Evolutionary conservation across 2,888 invertebrate species (phyloP), one percentile per base, ranked within the genome.

Genomic region (Andrena praecox): DNA sequence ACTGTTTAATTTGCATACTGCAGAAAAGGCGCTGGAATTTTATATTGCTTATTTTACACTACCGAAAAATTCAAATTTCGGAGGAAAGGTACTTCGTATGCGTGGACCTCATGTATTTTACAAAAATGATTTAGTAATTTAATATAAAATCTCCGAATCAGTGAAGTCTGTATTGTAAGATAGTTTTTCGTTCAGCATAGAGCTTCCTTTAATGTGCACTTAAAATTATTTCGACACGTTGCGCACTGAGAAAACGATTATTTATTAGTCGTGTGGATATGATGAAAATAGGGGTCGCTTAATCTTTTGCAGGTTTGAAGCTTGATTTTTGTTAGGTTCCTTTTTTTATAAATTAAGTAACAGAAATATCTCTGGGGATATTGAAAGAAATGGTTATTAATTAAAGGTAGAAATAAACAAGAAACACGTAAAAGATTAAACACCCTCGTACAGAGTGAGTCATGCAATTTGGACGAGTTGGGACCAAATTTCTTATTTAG

Each of bases 121-220:
- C 29, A 60, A n/a, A 33, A 60, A 8, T 8, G 4, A 54, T 2
- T 29, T 50, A 4, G 2, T 20, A 52, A 24, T 6, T 35, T 33
- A 31, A 64, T 10, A 3, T 7, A 3, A 50, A 24, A 12, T 74
- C 42, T 29, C n/a, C 59, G 50, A n/a, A 29, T 77, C 70, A 75
- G 42, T 68, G 31, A 76, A 62, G 59, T 70, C 69, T 69, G 62
- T 84, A 79, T 73, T 60, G 33, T n/a, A 50, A 66, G 16, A 75
- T 63, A 54, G 66, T 82, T 77, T 48, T 77, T 59, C 50, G 52
- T 72, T 63, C 72, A 73, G 42, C 60, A 27, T 60, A 72, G 12
- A 56, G 29, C 42, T 72, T 48, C 16, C 2, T 77, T 68, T 10
- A 0, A 5, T 56, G 20, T 50, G 27, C 33, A 64, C 27, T 59